A percentile compares a stretch with the other conserved stretches of the same genome.
Conservation (phyloP, 2,797 vertebrate genomes). For the Pogonophryne albipinna region DNA sequence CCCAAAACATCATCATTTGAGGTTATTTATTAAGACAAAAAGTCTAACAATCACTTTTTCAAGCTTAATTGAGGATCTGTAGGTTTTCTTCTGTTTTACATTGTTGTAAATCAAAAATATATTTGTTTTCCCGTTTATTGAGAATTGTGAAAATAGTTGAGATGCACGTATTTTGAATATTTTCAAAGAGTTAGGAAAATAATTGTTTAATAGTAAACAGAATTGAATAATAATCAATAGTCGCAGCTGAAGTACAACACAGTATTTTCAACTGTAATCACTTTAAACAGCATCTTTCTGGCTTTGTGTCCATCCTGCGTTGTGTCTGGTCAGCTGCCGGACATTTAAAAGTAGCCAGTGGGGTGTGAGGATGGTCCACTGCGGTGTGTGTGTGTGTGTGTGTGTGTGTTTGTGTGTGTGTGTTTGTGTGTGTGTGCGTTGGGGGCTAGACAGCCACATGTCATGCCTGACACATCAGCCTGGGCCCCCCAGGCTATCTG, state of each 20-base stretch:
- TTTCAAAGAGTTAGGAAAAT: background rate
- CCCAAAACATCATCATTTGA: no score
- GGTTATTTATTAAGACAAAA: no score
- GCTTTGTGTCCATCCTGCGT: slow-evolving; percentile 75
- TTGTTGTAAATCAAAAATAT: background rate
- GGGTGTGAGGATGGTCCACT: slow-evolving; percentile 75
- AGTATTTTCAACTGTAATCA: slow-evolving; percentile 3
- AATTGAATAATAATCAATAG: background rate
- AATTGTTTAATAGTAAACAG: background rate
- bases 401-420: slow-evolving; percentile 63
- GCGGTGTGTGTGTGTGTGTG: slow-evolving; percentile 67
- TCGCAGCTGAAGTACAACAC: slow-evolving; percentile 9
- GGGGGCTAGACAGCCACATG: slow-evolving; percentile 87
- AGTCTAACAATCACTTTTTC: no score
- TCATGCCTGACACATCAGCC: slow-evolving; percentile 86
- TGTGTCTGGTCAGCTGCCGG: slow-evolving; percentile 83
- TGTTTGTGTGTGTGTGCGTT: slow-evolving; percentile 55
- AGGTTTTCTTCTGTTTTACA: no score
- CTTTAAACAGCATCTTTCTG: slow-evolving; percentile 2
- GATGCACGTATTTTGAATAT: background rate
- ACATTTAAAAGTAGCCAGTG: slow-evolving; percentile 89
- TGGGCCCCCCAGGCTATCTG: slow-evolving; percentile 83
- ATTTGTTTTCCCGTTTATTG: background rate
- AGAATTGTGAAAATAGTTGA: background rate
- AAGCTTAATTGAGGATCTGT: no score